Evolutionary conservation across 1,140 invertebrate genomes (phyloP), one percentile per base, ranked within the genome.

Genomic region (Neuroterus valhalla): DNA sequence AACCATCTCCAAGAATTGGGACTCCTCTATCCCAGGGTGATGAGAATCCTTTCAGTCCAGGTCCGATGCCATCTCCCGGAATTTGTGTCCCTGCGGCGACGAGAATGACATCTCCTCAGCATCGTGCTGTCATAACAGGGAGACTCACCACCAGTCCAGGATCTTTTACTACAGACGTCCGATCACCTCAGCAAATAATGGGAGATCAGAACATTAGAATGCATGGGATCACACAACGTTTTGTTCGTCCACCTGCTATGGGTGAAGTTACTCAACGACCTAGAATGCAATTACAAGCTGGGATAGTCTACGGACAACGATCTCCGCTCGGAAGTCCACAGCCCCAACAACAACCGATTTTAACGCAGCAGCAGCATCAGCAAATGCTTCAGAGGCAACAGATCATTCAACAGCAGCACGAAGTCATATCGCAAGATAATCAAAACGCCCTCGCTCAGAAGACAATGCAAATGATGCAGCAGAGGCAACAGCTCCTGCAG

Each of bases 11-110:
- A 3, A 81, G 91, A 68, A 92, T 93, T 31, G 92, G 91, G 3
- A 93, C 92, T 52, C 93, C 92, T 0, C 92, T 92, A 74, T 93
- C 92, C 4, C 92, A 94, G 84, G 91, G 87, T 23, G 92, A 91
- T 26, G 88, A 91, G 17, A 90, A 88, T 82, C 91, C 91, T 0
- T 92, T 92, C 71, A 92, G 91, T 83, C 91, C 91, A 0, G 88
- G 89, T 3, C 75, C 79, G 3, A 89, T 88, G 85, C 85, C 87
- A 1, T 88, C 88, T 1, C 85, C 89, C 0, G 87, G 86, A 6
- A 82, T 88, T 31, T 87, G 86, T 69, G 85, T 82, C 1, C 90
- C 91, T 0, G 86, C 90, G 3, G 85, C 87, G 19, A 90, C 91
- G 14, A 81, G 92, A 48, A 92, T 92, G 90, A 90, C 92, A 10